Conservation (phyloP, 2,113 vertebrate species). For the Corydoras sp. region DNA sequence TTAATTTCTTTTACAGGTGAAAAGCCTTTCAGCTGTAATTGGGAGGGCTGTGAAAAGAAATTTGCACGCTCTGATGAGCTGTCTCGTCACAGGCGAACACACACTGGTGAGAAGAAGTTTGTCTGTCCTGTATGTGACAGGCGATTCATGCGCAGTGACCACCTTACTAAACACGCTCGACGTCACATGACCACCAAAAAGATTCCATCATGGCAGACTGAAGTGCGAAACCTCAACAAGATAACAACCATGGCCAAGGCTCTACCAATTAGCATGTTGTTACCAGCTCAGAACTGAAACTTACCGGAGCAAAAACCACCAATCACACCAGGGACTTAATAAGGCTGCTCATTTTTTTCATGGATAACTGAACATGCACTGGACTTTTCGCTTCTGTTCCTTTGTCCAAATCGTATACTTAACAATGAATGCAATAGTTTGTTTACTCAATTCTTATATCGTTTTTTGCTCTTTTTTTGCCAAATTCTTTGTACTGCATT, state of each 20-base stretch:
- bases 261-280: slow-evolving; percentile 65
- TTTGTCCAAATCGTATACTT: slow-evolving; percentile 58
- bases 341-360: slow-evolving; percentile 54
- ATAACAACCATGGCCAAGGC: slow-evolving; percentile 60
- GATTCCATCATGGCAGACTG: slow-evolving; percentile 87
- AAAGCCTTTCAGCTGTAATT: slow-evolving; percentile 94
- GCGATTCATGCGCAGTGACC: slow-evolving; percentile 97
- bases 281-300: slow-evolving; percentile 59
- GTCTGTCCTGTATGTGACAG: slow-evolving; percentile 87
- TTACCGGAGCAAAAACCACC: slow-evolving; percentile 46
- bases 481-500: slow-evolving; percentile 72
- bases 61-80: slow-evolving; percentile 96
- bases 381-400: slow-evolving; percentile 55
- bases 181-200: slow-evolving; percentile 89
- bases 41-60: slow-evolving; percentile 92
- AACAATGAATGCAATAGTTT: slow-evolving; percentile 52
- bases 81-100: slow-evolving; percentile 88
- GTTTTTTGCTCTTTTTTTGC: slow-evolving; percentile 46
- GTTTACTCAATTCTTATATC: slow-evolving; percentile 59
- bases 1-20: slow-evolving; percentile 69
- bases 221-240: slow-evolving; percentile 78
- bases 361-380: slow-evolving; percentile 68
- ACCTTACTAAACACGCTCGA: slow-evolving; percentile 91
- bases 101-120: slow-evolving; percentile 96
- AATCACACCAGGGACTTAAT: slow-evolving; percentile 52